Evolutionary conservation across 2,113 vertebrate species (phyloP).

Genomic region (Erinaceus europaeus): DNA sequence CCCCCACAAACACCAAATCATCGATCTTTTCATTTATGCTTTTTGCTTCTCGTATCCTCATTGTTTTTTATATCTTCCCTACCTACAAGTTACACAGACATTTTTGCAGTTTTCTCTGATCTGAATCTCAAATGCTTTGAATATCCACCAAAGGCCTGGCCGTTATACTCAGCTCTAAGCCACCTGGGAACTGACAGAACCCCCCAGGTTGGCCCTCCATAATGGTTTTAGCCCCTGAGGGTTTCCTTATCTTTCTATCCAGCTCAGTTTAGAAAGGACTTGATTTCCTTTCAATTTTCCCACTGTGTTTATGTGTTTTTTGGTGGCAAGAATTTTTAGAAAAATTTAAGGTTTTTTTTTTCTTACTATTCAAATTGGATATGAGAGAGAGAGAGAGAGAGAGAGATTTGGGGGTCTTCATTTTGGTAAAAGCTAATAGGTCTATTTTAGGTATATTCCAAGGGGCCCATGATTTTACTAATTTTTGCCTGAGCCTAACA

Average conservation of each 20-base stretch:
- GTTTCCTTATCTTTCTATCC: conserved; percentile 16
- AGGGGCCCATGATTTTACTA: no score
- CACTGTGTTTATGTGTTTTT: not conserved
- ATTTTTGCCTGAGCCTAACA: no score
- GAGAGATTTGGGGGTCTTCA: no score
- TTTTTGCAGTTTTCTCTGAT: conserved; percentile 8
- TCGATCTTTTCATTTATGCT: not conserved
- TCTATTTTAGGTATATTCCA: no score
- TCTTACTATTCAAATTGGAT: no score
- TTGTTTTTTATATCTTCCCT: not conserved
- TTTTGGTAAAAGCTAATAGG: no score
- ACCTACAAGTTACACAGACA: not conserved
- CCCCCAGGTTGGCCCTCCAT: not conserved
- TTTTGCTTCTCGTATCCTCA: not conserved
- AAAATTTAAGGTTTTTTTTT: no score
- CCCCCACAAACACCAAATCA: no score
- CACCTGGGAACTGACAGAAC: not conserved
- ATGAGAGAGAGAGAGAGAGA: no score
- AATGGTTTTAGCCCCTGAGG: not conserved
- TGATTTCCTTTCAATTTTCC: not conserved
- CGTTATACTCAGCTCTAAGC: not conserved
- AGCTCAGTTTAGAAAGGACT: not conserved
- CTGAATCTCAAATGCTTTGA: conserved; percentile 9
- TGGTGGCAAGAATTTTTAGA: not conserved
- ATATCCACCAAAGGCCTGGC: not conserved